phyloP scores from a whole-genome alignment of 2,113 vertebrate species.

The Ardeotis arabs region DNA sequence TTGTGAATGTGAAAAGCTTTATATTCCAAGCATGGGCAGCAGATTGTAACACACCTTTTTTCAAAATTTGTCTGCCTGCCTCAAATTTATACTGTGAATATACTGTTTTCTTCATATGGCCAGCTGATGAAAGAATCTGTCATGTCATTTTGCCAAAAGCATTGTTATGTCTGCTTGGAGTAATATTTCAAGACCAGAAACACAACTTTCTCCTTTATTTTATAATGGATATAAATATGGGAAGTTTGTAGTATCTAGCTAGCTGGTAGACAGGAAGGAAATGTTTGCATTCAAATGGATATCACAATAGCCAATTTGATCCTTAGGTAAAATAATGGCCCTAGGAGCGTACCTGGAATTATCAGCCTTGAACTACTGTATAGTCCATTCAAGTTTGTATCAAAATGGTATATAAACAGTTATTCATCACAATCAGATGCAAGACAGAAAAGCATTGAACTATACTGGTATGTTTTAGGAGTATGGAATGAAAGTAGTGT shows the following conservation, averaged over 20 bases:
- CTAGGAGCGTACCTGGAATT: not conserved
- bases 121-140: not conserved
- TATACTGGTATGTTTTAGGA: not conserved
- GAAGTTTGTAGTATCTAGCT: not conserved
- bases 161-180: conserved; percentile 27
- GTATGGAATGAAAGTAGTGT: not conserved
- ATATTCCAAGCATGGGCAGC: not conserved
- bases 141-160: not conserved
- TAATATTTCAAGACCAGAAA: conserved; percentile 45
- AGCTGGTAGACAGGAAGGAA: not conserved
- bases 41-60: not conserved
- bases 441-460: not conserved
- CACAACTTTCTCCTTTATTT: conserved; percentile 63
- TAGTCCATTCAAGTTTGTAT: not conserved
- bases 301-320: not conserved
- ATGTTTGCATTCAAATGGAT: conserved; percentile 18
- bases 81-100: not conserved
- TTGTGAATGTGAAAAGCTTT: not conserved
- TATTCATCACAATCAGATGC: not conserved
- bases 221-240: not conserved
- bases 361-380: not conserved
- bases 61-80: not conserved
- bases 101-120: not conserved
- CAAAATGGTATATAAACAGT: not conserved
- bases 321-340: not conserved